Conservation (phyloP, 2,888 invertebrate species). For the Lycocerus yunnanus region DNA sequence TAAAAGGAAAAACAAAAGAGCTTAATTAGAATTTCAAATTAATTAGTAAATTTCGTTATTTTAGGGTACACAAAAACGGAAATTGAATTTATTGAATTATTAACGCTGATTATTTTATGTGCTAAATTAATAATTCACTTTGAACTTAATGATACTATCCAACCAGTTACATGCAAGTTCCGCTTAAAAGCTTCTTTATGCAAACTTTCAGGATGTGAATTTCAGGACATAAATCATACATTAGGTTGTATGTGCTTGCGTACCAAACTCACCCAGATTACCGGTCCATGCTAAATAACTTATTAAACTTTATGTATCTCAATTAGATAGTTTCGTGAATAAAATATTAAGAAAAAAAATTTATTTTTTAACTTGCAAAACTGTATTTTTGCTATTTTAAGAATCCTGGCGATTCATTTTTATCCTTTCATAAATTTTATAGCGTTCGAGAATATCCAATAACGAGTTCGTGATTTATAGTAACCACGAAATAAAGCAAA, state of each 20-base stretch:
- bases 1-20: neutral
- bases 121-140: slow-evolving; percentile 9
- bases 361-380: neutral
- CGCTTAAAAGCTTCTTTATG: slow-evolving; percentile 18
- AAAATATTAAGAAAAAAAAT: neutral
- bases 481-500: slow-evolving; percentile 21
- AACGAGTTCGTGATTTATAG: slow-evolving; percentile 21
- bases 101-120: neutral
- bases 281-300: slow-evolving; percentile 7
- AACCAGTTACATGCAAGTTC: slow-evolving; percentile 11
- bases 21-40: neutral
- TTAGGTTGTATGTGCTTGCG: slow-evolving; percentile 15
- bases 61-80: neutral
- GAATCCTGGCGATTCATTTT: neutral
- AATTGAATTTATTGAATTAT: slow-evolving; percentile 1
- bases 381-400: neutral
- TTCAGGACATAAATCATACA: slow-evolving; percentile 19
- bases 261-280: slow-evolving; percentile 5
- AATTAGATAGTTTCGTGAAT: neutral
- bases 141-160: slow-evolving; percentile 6
- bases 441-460: slow-evolving; percentile 11
- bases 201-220: slow-evolving; percentile 12
- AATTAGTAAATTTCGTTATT: neutral
- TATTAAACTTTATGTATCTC: slow-evolving; percentile 4
- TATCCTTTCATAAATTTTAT: slow-evolving; percentile 20